These are phyloP conservation scores for Pygoscelis adeliae DNA, from an alignment of 2,113 vertebrate genomes.

Conservation along the genomic window DNA sequence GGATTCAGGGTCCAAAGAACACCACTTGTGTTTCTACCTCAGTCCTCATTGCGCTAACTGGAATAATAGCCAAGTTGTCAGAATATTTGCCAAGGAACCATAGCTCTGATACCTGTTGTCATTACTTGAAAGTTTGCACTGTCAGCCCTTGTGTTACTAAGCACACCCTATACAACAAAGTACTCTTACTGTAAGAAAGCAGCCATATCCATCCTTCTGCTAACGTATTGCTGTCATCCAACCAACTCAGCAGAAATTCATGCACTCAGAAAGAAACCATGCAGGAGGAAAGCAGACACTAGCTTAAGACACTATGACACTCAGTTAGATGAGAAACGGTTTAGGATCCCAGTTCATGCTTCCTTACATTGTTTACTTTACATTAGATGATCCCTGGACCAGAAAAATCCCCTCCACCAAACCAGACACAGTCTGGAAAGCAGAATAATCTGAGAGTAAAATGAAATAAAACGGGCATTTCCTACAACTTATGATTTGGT, in stretches of 20 bases:
- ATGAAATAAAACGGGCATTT: neutral
- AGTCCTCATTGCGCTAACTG: neutral
- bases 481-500: accelerated
- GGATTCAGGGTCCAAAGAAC: neutral
- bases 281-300: neutral
- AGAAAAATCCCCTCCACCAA: neutral
- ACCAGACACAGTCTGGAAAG: neutral
- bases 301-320: neutral
- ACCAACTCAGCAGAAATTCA: neutral
- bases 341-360: neutral
- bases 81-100: neutral
- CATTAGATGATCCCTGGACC: neutral
- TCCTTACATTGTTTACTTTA: neutral
- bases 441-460: neutral
- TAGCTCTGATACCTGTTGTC: neutral
- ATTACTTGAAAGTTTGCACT: neutral
- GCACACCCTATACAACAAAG: neutral
- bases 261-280: neutral
- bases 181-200: neutral
- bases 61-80: neutral
- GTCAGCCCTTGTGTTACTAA: neutral
- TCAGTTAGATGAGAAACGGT: neutral
- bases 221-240: neutral
- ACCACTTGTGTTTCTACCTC: neutral
- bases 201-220: neutral